These are phyloP conservation scores for Arbacia lixula DNA, from an alignment of 53 echinoderm and acorn worm species.

Conservation along the genomic window DNA sequence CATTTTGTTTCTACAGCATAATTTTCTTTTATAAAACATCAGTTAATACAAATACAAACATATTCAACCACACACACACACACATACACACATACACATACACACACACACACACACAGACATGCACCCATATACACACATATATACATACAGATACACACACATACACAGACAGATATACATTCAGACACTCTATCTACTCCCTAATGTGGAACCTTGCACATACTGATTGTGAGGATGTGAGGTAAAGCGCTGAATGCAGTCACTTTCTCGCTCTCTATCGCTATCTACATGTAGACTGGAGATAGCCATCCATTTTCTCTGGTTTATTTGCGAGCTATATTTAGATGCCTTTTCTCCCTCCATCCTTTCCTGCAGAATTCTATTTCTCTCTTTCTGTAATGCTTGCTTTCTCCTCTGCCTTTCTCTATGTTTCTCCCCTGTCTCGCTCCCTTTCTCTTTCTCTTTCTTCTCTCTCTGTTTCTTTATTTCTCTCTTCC, in stretches of 20 bases:
- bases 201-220: no score
- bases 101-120: slow-evolving; percentile 3
- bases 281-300: slow-evolving; percentile 5
- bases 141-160: no score
- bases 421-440: not conserved
- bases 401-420: not conserved
- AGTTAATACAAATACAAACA: no score
- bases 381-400: not conserved
- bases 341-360: slow-evolving; percentile 21
- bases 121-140: no score
- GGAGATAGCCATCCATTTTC: slow-evolving; percentile 23
- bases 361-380: not conserved
- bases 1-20: no score
- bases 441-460: not conserved
- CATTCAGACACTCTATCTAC: no score
- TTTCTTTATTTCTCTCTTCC: slow-evolving; percentile 12
- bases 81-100: slow-evolving; percentile 23
- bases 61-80: no score
- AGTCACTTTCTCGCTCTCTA: no score
- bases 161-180: no score
- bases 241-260: no score
- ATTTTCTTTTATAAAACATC: no score
- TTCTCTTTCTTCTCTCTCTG: slow-evolving; percentile 24
- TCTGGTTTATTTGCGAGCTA: slow-evolving; percentile 42
- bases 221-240: no score